phyloP scores from a whole-genome alignment of 2,113 vertebrate genomes.

The Xyliphius kryptos region DNA sequence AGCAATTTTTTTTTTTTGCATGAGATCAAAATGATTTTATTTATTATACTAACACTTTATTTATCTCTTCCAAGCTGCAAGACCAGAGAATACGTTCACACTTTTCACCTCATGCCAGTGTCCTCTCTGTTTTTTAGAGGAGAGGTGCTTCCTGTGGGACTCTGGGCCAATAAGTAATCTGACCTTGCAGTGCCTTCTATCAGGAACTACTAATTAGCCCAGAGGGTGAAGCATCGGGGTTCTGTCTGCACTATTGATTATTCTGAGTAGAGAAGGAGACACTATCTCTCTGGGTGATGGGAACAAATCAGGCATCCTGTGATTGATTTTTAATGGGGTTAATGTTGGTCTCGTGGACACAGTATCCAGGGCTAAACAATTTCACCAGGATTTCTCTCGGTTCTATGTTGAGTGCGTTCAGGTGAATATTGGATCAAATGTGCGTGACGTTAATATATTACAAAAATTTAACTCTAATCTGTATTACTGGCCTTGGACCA shows the following conservation, averaged over 20 bases:
- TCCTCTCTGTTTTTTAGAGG: not conserved
- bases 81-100: not conserved
- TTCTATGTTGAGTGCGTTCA: not conserved
- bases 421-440: not conserved
- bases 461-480: not conserved
- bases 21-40: not conserved
- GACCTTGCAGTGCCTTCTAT: conserved; percentile 23
- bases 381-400: not conserved
- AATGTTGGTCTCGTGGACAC: not conserved
- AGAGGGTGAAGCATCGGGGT: not conserved
- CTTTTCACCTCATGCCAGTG: not conserved
- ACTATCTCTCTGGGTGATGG: not conserved
- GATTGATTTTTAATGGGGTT: conserved; percentile 7
- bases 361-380: not conserved
- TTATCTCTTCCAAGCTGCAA: not conserved
- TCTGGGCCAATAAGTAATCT: not conserved
- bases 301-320: not conserved
- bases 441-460: not conserved
- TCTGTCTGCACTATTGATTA: conserved; percentile 7
- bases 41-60: not conserved
- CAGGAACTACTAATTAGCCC: conserved; percentile 18
- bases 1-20: not conserved
- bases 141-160: not conserved
- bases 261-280: not conserved
- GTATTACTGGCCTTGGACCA: not conserved